These are phyloP conservation scores for Bradypus variegatus DNA, from an alignment of 2,797 vertebrate genomes.

Conservation along the genomic window DNA sequence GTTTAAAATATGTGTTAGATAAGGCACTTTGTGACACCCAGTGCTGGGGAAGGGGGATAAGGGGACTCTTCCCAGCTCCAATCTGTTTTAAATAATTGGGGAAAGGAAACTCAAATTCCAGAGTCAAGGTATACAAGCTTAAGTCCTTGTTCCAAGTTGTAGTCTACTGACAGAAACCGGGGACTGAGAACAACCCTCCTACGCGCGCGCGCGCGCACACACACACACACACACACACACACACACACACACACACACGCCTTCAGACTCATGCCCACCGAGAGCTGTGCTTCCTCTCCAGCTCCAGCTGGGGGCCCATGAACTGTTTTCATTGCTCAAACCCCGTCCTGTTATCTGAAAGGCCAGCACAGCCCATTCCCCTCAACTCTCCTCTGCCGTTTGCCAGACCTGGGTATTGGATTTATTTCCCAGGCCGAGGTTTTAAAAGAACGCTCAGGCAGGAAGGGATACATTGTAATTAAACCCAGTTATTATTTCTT, in stretches of 20 bases:
- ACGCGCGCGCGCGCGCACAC: too few species aligned
- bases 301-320: neutral
- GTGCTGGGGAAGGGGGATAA: neutral
- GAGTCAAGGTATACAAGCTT: neutral
- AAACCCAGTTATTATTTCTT: neutral
- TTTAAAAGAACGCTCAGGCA: neutral
- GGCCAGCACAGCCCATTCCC: neutral
- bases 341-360: slow-evolving; percentile 8
- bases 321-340: neutral
- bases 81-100: slow-evolving; percentile 7
- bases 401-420: neutral
- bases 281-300: neutral
- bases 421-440: neutral
- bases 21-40: neutral
- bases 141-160: neutral
- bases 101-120: slow-evolving; percentile 7
- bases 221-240: too few species aligned
- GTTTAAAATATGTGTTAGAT: neutral
- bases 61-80: neutral
- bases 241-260: too few species aligned
- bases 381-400: neutral
- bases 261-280: neutral
- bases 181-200: too few species aligned
- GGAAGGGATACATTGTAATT: neutral
- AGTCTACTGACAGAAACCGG: neutral